Evolutionary conservation across 37 sponge, comb jelly and placozoan species (phyloP).

Genomic region (Geodia barretti): DNA sequence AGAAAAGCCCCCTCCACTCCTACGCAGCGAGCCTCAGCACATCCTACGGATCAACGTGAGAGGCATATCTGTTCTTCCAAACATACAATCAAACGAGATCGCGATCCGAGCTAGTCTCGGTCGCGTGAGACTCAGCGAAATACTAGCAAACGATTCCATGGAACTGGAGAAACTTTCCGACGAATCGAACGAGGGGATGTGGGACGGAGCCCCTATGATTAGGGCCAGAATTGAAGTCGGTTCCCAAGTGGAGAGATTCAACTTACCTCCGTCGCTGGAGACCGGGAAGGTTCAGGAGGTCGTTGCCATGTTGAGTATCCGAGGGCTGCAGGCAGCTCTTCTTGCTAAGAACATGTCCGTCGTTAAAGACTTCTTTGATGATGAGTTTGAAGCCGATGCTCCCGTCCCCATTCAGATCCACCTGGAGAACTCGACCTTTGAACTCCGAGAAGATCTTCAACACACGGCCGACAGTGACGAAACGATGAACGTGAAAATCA

Average conservation of each 20-base stretch:
- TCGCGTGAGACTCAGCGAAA: conserved; percentile 19
- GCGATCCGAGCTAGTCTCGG: conserved; percentile 17
- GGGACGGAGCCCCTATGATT: conserved; percentile 20
- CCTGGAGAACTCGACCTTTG: conserved; percentile 29
- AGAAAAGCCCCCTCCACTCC: not conserved
- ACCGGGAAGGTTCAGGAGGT: not conserved
- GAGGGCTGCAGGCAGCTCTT: conserved; percentile 18
- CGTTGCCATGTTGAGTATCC: conserved; percentile 24
- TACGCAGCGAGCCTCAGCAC: not conserved
- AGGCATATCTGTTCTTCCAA: conserved; percentile 2
- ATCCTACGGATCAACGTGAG: conserved; percentile 10
- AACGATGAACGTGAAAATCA: conserved; percentile 18
- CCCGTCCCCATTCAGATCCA: conserved; percentile 63
- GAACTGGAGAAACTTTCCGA: not conserved
- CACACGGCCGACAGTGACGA: conserved; percentile 12
- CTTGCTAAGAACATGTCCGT: conserved; percentile 10
- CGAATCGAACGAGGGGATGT: not conserved
- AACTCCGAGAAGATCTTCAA: conserved; percentile 19
- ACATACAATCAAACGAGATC: conserved; percentile 27
- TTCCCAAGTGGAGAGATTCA: conserved; percentile 17
- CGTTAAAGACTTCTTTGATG: conserved; percentile 61
- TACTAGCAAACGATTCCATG: not conserved
- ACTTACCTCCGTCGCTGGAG: not conserved
- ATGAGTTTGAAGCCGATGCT: conserved; percentile 32
- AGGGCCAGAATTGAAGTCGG: conserved; percentile 58